Conservation (phyloP, 2,113 vertebrate species). For the Semnornis frantzii region DNA sequence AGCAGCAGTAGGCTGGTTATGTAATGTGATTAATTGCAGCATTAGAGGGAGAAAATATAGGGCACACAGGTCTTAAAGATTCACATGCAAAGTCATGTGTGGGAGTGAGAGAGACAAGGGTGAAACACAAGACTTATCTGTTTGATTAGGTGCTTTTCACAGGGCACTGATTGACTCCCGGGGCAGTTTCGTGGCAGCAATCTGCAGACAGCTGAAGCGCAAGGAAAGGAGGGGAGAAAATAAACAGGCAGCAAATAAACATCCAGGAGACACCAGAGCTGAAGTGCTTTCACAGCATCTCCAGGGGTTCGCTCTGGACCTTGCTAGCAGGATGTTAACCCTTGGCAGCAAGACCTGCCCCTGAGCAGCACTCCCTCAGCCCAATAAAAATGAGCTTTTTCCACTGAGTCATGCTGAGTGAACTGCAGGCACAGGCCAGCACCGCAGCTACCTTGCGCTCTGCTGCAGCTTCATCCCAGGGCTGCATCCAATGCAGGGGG, state of each 20-base stretch:
- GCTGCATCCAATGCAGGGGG: no score
- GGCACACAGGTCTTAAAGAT: constrained; percentile 59
- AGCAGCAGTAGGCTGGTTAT: constrained; percentile 67
- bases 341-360: constrained; percentile 10
- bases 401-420: constrained; percentile 30
- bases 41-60: constrained; percentile 52
- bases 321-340: not conserved
- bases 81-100: constrained; percentile 63
- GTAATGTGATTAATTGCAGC: constrained; percentile 69
- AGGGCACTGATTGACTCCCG: constrained; percentile 37
- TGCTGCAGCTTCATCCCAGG: not conserved
- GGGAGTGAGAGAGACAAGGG: constrained; percentile 45
- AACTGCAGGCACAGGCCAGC: not conserved
- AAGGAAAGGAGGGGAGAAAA: not conserved
- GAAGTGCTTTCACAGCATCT: constrained; percentile 17
- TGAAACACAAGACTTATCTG: constrained; percentile 31
- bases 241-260: not conserved
- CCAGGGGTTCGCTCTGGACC: not conserved
- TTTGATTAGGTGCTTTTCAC: constrained; percentile 28
- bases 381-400: constrained; percentile 27
- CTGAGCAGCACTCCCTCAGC: not conserved
- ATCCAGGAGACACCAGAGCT: not conserved
- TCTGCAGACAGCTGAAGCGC: not conserved
- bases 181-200: constrained; percentile 8
- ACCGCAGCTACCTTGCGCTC: not conserved